Evolutionary conservation across 2,113 vertebrate genomes (phyloP), one percentile per base, ranked within the genome.

Genomic region (Larimichthys polyactis): DNA sequence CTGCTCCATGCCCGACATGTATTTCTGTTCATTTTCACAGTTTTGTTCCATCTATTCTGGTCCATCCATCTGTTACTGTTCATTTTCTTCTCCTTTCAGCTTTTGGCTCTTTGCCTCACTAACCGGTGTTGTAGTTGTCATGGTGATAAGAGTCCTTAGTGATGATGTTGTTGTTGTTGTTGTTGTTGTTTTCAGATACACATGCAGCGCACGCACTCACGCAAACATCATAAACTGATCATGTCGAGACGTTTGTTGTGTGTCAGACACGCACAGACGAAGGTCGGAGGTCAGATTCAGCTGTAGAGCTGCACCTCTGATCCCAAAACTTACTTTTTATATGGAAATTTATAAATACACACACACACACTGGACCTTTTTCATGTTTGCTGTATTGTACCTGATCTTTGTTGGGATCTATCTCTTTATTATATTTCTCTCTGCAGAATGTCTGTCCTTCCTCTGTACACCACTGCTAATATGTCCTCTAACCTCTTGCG

Each of bases 121-220:
- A 72, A 79, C 68, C 68, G 57, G 69, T 90, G 86, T 87, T 86
- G 79, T 88, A 72, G 87, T 87, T 63, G 78, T 89, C 79, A 57
- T 68, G 76, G 84, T 80, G 80, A 70, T 64, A 44, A 40, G 73
- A 77, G 75, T 78, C 51, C 4, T 64, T 48, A 43, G 64, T 81
- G 68, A 2, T 91, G 79, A 46, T 71, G 77, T 32, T 91, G 79
- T 51, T 71, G 77, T 17, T 79, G 44, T 73, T 67, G 22, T 4
- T 36, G 32, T 36, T 59, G 11, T 29, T 62, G 51, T 75, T 64
- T 55, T 78, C 12, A 52, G 36, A 69, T 64, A 29, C 51, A 54
- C 44, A 49, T 58, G 59, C 10, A 72, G 12, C 40, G 24, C 48
- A 74, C 51, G 71, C 55, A 51, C 11, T 20, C 22, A 64, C n/a